These are phyloP conservation scores for Carettochelys insculpta DNA, from an alignment of 2,113 vertebrate species.

Conservation along the genomic window DNA sequence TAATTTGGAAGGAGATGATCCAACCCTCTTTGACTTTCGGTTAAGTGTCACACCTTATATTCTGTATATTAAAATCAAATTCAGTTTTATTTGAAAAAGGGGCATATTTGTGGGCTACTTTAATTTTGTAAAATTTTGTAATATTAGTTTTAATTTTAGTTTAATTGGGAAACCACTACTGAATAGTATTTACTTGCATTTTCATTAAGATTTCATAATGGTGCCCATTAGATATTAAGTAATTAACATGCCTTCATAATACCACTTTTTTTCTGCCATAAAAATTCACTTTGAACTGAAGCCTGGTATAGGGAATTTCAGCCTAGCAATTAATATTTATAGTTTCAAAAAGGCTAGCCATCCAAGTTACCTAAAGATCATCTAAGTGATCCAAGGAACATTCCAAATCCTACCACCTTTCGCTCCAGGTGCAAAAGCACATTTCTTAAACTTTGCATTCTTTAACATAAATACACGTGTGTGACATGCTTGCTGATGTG, in stretches of 20 bases:
- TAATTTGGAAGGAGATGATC: neutral
- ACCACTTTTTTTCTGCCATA: neutral
- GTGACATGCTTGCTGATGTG: neutral
- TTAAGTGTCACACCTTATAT: neutral
- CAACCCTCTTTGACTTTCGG: fast-evolving
- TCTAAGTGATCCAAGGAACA: neutral
- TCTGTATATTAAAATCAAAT: neutral
- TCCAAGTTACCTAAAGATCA: neutral
- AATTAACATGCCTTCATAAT: neutral
- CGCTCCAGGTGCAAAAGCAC: neutral
- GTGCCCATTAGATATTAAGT: neutral
- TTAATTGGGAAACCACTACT: neutral
- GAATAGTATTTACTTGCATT: neutral
- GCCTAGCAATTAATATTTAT: neutral
- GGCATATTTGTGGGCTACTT: neutral
- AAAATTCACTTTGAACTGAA: neutral
- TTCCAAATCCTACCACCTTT: neutral
- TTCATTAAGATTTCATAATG: neutral
- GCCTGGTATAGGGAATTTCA: neutral
- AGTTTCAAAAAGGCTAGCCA: neutral
- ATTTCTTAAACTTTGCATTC: neutral
- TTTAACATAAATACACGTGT: neutral
- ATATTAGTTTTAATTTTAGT: no score
- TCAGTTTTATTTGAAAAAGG: neutral
- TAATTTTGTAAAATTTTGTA: neutral